These are phyloP conservation scores for Ligdia adustata DNA, from an alignment of 2,888 invertebrate genomes.

Conservation along the genomic window DNA sequence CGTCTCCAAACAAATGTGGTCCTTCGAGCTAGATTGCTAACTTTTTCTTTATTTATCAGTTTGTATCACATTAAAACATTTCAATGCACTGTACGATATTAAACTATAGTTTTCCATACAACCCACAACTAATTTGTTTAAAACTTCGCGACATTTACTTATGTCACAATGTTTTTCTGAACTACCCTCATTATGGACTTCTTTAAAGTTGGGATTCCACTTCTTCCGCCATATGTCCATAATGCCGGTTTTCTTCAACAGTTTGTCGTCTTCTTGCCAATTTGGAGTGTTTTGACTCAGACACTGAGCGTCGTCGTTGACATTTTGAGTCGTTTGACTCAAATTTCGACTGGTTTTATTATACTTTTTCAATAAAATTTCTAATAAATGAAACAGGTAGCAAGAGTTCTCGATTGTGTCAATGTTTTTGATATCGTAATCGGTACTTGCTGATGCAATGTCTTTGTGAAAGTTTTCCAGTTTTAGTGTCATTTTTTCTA, in stretches of 20 bases:
- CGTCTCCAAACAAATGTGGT: no score
- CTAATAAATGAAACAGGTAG: constrained; percentile 63
- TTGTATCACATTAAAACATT: constrained; percentile 72
- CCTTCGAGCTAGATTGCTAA: no score
- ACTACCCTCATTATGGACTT: constrained; percentile 39
- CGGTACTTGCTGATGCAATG: constrained; percentile 38
- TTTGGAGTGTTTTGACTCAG: constrained; percentile 29
- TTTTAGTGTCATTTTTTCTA: constrained; percentile 57
- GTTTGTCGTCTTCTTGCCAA: constrained; percentile 44
- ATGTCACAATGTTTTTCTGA: constrained; percentile 50
- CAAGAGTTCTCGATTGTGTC: constrained; percentile 54
- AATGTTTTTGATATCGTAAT: constrained; percentile 51
- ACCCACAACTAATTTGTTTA: constrained; percentile 64
- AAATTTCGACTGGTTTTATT: constrained; percentile 33
- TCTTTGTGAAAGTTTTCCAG: constrained; percentile 47
- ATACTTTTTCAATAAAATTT: constrained; percentile 55
- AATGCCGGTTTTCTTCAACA: constrained; percentile 56
- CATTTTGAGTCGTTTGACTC: constrained; percentile 1
- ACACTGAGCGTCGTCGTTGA: constrained; percentile 42
- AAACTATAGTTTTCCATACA: constrained; percentile 66
- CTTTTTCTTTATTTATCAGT: background rate
- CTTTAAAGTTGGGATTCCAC: constrained; percentile 58
- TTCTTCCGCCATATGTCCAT: constrained; percentile 68
- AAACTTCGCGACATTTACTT: constrained; percentile 51
- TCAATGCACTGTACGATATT: constrained; percentile 62